Evolutionary conservation across 1,140 invertebrate genomes (phyloP).

Genomic region (Scylla paramamosain): DNA sequence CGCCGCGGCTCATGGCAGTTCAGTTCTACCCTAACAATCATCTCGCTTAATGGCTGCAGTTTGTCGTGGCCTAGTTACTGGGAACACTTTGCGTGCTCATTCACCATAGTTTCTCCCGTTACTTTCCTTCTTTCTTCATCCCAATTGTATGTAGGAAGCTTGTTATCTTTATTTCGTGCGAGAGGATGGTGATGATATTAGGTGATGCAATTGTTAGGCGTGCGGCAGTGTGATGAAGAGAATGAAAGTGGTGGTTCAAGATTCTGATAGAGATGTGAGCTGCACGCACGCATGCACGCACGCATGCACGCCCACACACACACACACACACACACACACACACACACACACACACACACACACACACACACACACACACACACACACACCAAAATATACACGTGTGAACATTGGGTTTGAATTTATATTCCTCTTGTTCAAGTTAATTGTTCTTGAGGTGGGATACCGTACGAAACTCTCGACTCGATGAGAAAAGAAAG

Average conservation of each 20-base stretch:
- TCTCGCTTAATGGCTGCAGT: slow-evolving; percentile 13
- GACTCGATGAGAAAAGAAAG: background rate
- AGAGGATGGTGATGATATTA: background rate
- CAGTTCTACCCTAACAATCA: background rate
- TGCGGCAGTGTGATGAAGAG: background rate
- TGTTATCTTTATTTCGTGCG: background rate
- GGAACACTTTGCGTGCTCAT: background rate
- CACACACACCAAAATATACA: too few relatives aligned
- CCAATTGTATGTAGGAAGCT: background rate
- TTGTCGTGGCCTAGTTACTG: background rate
- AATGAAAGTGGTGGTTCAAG: background rate
- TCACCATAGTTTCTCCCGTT: background rate
- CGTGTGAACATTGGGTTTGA: background rate
- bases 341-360: too few relatives aligned
- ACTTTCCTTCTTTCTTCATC: slow-evolving; percentile 3
- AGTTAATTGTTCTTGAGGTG: background rate
- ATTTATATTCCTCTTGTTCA: background rate
- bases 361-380: too few relatives aligned
- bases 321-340: background rate
- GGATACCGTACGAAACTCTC: background rate
- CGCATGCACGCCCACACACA: background rate
- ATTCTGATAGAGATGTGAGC: background rate
- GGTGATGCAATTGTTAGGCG: background rate
- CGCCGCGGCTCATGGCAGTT: background rate
- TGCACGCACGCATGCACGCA: background rate